A percentile compares a stretch with the other conserved stretches of the same genome.
Conservation (phyloP, 2,113 vertebrate genomes). For the Orycteropus afer region DNA sequence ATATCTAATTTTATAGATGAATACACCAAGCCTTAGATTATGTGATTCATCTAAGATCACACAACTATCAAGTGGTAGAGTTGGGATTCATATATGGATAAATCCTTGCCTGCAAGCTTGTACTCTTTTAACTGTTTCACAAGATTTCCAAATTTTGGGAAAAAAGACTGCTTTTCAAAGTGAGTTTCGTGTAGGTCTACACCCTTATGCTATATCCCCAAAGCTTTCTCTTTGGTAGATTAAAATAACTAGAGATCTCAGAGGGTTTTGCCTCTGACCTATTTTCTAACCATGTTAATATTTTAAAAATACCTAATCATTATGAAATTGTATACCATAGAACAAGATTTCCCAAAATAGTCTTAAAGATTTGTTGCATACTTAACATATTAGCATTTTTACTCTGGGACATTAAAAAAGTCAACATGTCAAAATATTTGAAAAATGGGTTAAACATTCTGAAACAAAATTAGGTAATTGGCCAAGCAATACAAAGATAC, state of each 20-base stretch:
- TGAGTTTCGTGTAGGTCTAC: not conserved
- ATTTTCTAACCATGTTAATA: slow-evolving; percentile 35
- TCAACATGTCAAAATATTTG: not conserved
- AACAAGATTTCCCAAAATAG: not conserved
- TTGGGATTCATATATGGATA: slow-evolving; percentile 1
- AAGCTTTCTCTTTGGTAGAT: not conserved
- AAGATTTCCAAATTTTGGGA: not conserved
- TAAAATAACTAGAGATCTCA: slow-evolving; percentile 40
- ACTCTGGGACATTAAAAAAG: slow-evolving; percentile 32
- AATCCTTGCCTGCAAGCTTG: not conserved
- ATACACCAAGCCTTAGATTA: slow-evolving; percentile 25
- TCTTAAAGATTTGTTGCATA: not conserved
- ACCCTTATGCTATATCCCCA: not conserved
- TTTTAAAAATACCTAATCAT: not conserved
- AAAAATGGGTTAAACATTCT: slow-evolving; percentile 20
- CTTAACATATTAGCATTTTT: slow-evolving; percentile 16
- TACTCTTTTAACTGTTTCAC: slow-evolving; percentile 15
- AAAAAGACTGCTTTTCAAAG: slow-evolving; percentile 9
- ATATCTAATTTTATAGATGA: slow-evolving; percentile 41
- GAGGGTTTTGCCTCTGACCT: slow-evolving; percentile 33
- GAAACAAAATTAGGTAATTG: slow-evolving; percentile 5
- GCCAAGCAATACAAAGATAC: not conserved
- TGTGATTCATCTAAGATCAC: not conserved
- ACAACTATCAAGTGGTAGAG: not conserved
- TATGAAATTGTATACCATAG: not conserved